A percentile compares a stretch with the other conserved stretches of the same genome.
phyloP scores from a whole-genome alignment of 2,888 invertebrate species.

The Perizoma affinitatum region DNA sequence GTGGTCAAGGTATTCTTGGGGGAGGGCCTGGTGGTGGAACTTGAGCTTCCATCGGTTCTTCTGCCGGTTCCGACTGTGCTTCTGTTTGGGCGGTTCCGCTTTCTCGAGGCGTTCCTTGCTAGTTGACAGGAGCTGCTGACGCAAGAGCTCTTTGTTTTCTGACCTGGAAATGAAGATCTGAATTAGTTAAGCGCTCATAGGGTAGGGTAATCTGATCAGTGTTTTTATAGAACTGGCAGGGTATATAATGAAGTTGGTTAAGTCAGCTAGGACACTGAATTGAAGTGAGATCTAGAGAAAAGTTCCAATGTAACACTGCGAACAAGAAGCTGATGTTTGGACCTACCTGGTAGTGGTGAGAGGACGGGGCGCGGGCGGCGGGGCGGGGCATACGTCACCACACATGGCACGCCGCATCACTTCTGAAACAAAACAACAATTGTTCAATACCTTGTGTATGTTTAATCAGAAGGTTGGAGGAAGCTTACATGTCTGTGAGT shows the following conservation, averaged over 20 bases:
- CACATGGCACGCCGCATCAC: slow-evolving; percentile 81
- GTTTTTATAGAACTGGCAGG: too few relatives aligned
- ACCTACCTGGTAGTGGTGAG: slow-evolving; percentile 28
- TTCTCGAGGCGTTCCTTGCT: slow-evolving; percentile 71
- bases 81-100: slow-evolving; percentile 62
- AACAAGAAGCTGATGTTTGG: not conserved
- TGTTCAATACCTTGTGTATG: not conserved
- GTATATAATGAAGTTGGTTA: too few relatives aligned
- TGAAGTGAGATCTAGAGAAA: too few relatives aligned
- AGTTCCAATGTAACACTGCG: too few relatives aligned
- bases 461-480: too few relatives aligned
- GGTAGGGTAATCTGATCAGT: too few relatives aligned
- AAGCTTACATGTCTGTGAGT: too few relatives aligned
- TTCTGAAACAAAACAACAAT: slow-evolving; percentile 65
- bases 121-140: slow-evolving; percentile 72
- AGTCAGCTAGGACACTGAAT: too few relatives aligned
- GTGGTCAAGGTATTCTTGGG: slow-evolving; percentile 91
- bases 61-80: slow-evolving; percentile 77
- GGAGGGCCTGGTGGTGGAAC: slow-evolving; percentile 91
- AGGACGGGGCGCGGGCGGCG: slow-evolving; percentile 54
- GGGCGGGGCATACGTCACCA: slow-evolving; percentile 74
- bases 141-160: slow-evolving; percentile 75
- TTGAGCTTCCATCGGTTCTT: slow-evolving; percentile 90
- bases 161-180: slow-evolving; percentile 58
- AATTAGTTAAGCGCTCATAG: not conserved